Evolutionary conservation across 2,888 invertebrate genomes (phyloP).

Genomic region (Dolichopus griseipennis): DNA sequence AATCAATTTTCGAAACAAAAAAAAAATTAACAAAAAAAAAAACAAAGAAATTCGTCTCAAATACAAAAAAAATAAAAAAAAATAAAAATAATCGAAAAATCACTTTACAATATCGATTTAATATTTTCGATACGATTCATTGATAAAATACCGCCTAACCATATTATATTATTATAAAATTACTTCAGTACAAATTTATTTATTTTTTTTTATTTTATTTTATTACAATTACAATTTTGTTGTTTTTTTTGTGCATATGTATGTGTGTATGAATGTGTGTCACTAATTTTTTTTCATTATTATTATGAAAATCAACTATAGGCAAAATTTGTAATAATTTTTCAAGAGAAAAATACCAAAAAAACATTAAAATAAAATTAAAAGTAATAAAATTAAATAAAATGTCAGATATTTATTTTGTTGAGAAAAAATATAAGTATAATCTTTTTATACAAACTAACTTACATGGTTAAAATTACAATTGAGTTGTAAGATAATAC

Average conservation of each 20-base stretch:
- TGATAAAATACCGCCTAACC: not conserved
- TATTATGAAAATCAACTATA: not conserved
- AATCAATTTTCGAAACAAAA: not conserved
- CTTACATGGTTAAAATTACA: not conserved
- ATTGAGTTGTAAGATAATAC: not conserved
- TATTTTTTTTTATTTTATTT: not conserved
- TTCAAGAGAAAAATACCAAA: not conserved
- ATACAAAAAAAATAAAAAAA: not conserved
- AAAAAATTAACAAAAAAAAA: not conserved
- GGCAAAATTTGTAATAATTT: slow-evolving; percentile 6
- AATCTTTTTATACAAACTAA: not conserved
- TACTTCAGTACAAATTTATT: no score
- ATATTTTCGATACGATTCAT: slow-evolving; percentile 3
- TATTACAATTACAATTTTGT: not conserved
- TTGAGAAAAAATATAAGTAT: not conserved
- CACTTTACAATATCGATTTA: slow-evolving; percentile 3
- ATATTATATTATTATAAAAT: not conserved
- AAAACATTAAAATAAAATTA: no score
- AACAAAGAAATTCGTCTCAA: not conserved
- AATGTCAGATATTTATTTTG: not conserved
- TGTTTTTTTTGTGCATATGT: no score
- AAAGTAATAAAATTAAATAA: no score
- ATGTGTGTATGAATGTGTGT: not conserved
- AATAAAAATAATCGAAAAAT: not conserved
- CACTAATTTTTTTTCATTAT: no score